These are phyloP conservation scores for Ecliptopera silaceata DNA, from an alignment of 2,888 invertebrate species.

Conservation along the genomic window DNA sequence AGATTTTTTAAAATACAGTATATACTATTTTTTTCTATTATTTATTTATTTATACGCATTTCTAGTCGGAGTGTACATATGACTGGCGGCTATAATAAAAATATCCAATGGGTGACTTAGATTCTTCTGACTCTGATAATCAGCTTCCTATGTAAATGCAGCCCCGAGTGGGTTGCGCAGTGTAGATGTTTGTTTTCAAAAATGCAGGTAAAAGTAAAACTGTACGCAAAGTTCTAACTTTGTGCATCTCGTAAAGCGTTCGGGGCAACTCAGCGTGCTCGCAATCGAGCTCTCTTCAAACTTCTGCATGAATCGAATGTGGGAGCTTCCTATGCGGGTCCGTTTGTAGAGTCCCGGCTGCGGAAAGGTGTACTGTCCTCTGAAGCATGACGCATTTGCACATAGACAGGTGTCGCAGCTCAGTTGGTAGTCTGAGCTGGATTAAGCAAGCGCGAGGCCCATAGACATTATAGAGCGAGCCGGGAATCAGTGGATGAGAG, in stretches of 20 bases:
- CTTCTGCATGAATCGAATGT: conserved; percentile 58
- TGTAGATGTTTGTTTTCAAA: conserved; percentile 52
- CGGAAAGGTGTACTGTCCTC: not conserved
- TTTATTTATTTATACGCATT: no score
- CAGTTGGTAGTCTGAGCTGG: no score
- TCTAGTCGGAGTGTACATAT: no score
- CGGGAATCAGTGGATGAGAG: no score
- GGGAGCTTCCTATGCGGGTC: conserved; percentile 61
- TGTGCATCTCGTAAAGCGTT: conserved; percentile 54
- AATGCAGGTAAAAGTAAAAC: conserved; percentile 49
- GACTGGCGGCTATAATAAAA: no score
- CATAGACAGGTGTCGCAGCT: no score
- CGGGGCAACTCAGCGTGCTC: conserved; percentile 56
- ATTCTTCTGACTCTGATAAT: not conserved
- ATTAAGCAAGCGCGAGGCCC: no score
- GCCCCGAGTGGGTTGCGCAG: conserved; percentile 8
- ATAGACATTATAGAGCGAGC: no score
- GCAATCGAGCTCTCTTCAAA: conserved; percentile 60
- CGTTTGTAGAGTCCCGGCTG: conserved; percentile 36
- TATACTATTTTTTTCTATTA: no score
- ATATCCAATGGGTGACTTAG: no score
- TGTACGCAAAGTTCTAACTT: conserved; percentile 58
- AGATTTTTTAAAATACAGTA: no score
- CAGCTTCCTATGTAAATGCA: conserved; percentile 5
- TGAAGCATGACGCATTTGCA: not conserved